These are phyloP conservation scores for Corapipo altera DNA, from an alignment of 2,113 vertebrate genomes.

Conservation along the genomic window DNA sequence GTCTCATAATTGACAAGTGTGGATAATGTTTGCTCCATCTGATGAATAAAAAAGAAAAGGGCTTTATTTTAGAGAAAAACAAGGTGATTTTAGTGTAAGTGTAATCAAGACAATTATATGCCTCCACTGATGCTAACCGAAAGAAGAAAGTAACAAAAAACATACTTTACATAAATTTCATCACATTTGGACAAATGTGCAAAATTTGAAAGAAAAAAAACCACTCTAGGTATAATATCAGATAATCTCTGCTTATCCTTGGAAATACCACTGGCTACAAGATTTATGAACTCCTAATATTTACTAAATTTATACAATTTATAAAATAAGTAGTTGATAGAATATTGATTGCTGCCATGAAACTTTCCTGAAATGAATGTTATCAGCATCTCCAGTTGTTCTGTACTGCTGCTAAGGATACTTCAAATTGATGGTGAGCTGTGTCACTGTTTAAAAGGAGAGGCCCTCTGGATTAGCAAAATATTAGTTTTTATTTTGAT, in stretches of 20 bases:
- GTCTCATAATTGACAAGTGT: conserved; percentile 29
- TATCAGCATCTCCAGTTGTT: neutral
- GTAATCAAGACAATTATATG: conserved; percentile 3
- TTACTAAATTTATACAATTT: neutral
- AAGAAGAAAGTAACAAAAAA: neutral
- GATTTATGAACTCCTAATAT: neutral
- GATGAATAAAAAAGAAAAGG: neutral
- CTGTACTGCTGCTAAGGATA: neutral
- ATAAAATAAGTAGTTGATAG: neutral
- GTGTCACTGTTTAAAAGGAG: neutral
- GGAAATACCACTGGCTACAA: neutral
- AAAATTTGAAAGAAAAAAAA: neutral
- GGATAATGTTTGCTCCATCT: neutral
- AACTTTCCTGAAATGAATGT: conserved; percentile 1
- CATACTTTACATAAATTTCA: neutral
- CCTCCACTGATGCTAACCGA: neutral
- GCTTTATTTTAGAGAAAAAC: neutral
- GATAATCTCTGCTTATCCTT: neutral
- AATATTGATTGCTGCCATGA: conserved; percentile 10
- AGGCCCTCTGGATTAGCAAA: neutral
- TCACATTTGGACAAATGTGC: neutral
- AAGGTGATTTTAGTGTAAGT: neutral
- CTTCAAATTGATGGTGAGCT: neutral
- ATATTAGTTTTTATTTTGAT: neutral
- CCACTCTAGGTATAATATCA: neutral